Conservation (phyloP, 2,888 invertebrate species). For the Vanessa cardui region DNA sequence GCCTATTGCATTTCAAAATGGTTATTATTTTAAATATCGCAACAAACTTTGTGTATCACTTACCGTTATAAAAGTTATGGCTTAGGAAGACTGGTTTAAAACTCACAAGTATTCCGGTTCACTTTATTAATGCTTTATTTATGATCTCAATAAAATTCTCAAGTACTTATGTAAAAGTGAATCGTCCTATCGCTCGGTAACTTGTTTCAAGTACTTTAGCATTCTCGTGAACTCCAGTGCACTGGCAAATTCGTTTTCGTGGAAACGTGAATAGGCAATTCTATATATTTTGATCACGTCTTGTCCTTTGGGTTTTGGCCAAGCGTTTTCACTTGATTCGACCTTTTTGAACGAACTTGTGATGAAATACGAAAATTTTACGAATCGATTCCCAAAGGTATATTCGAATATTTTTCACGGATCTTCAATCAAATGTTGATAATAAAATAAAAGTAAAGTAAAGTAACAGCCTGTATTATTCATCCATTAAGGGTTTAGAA, state of each 20-base stretch:
- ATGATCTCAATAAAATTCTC: constrained; percentile 26
- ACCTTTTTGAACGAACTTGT: constrained; percentile 41
- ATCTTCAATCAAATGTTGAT: no score
- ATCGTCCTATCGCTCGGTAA: constrained; percentile 16
- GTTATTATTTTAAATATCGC: no score
- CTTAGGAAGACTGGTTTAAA: background rate
- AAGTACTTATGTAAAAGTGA: constrained; percentile 12
- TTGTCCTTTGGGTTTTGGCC: constrained; percentile 63
- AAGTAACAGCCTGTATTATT: no score
- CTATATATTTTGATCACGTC: constrained; percentile 70
- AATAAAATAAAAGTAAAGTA: no score
- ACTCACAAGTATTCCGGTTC: constrained; percentile 26
- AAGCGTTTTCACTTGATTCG: constrained; percentile 61
- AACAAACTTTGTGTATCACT: background rate
- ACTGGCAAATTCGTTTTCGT: constrained; percentile 37
- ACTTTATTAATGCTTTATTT: constrained; percentile 30
- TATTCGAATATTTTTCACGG: background rate
- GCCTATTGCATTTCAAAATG: no score
- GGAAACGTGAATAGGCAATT: constrained; percentile 73
- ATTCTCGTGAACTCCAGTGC: constrained; percentile 49
- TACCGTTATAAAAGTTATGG: background rate
- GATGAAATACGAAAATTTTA: constrained; percentile 5
- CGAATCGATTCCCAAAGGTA: background rate
- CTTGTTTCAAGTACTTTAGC: constrained; percentile 46
- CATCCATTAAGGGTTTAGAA: no score